phyloP scores from a whole-genome alignment of 2,888 invertebrate species.

The Parnassius glacialis region DNA sequence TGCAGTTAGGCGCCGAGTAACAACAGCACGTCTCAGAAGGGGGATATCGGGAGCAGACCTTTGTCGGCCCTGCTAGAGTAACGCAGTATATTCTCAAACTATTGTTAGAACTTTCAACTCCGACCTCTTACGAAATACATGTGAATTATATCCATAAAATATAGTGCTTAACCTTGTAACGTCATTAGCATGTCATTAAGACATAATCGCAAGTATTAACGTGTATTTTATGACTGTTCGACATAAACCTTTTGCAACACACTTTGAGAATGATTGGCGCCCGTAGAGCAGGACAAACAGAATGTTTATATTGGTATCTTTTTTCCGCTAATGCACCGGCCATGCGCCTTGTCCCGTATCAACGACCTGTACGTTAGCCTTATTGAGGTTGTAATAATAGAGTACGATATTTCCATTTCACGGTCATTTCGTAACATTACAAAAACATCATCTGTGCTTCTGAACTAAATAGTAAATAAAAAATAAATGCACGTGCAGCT shows the following conservation, averaged over 20 bases:
- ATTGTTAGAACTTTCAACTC: conserved; percentile 14
- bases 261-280: conserved; percentile 47
- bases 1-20: conserved; percentile 42
- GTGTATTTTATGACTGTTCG: conserved; percentile 11
- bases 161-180: conserved; percentile 10
- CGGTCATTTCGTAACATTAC: conserved; percentile 73
- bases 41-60: conserved; percentile 45
- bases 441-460: conserved; percentile 53
- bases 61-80: conserved; percentile 36
- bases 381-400: conserved; percentile 59
- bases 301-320: conserved; percentile 69
- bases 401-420: conserved; percentile 68
- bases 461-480: conserved; percentile 55
- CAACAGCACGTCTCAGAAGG: conserved; percentile 46
- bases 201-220: conserved; percentile 5
- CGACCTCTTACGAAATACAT: conserved; percentile 2
- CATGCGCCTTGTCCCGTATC: conserved; percentile 58
- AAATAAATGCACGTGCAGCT: conserved; percentile 22
- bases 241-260: conserved; percentile 26
- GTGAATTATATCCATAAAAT: neutral
- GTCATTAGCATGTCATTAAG: conserved; percentile 21
- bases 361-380: conserved; percentile 71
- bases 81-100: conserved; percentile 44
- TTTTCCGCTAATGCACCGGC: conserved; percentile 53
- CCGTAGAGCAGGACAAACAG: conserved; percentile 47